Conservation (phyloP, 2,888 invertebrate genomes). For the Zhengitettix transpicula region DNA sequence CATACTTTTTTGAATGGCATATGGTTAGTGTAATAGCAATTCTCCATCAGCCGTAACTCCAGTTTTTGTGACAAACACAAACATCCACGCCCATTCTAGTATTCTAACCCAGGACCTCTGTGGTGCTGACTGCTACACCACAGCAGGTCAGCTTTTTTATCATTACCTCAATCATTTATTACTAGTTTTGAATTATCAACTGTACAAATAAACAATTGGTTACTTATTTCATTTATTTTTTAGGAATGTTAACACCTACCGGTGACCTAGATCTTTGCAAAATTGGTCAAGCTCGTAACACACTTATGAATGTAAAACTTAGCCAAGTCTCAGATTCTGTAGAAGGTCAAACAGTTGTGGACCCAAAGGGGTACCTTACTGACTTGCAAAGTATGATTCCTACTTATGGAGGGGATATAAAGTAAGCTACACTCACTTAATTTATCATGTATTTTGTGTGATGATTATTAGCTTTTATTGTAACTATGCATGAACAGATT, state of each 20-base stretch:
- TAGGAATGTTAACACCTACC: slow-evolving; percentile 29
- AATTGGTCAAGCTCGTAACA: slow-evolving; percentile 97
- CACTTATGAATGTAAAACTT: slow-evolving; percentile 96
- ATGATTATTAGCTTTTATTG: neutral
- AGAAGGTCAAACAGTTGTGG: slow-evolving; percentile 96
- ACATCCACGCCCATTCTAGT: no score
- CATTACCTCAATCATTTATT: no score
- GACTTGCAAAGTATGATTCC: slow-evolving; percentile 99
- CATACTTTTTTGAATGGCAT: no score
- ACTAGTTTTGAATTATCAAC: no score
- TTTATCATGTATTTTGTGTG: neutral
- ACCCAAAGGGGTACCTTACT: slow-evolving; percentile 99
- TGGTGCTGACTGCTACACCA: no score
- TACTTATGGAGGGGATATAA: slow-evolving; percentile 93
- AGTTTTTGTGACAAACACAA: no score
- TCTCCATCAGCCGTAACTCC: no score
- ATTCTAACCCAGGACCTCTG: no score
- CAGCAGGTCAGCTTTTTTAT: no score
- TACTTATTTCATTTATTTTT: no score
- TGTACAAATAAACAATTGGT: no score
- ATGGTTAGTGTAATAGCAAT: no score
- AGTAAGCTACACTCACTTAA: slow-evolving; percentile 27
- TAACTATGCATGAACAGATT: neutral
- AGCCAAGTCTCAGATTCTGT: slow-evolving; percentile 97
- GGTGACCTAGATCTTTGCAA: slow-evolving; percentile 90